These are phyloP conservation scores for Pilophorus perplexus DNA, from an alignment of 2,888 invertebrate genomes.

Conservation along the genomic window DNA sequence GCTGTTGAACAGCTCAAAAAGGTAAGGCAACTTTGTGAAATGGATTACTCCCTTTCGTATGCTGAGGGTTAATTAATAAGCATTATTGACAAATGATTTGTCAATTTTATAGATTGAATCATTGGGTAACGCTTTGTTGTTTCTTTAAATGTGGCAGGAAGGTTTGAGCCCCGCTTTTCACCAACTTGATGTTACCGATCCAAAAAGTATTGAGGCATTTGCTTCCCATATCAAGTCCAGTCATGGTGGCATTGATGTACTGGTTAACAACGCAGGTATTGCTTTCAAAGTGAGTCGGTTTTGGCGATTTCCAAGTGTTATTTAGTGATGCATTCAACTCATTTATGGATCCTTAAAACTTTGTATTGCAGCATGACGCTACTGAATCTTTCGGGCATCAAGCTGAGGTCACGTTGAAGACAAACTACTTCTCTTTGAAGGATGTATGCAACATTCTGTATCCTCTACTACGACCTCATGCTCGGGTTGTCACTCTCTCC, in stretches of 20 bases:
- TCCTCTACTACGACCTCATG: slow-evolving; percentile 67
- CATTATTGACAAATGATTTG: too few relatives aligned
- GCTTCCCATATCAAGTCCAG: slow-evolving; percentile 60
- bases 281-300: slow-evolving; percentile 55
- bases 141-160: slow-evolving; percentile 46
- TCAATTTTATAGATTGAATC: too few relatives aligned
- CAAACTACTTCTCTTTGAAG: slow-evolving; percentile 68
- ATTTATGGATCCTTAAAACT: not conserved
- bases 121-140: too few relatives aligned
- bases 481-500: slow-evolving; percentile 73
- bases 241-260: slow-evolving; percentile 67
- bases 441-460: slow-evolving; percentile 67
- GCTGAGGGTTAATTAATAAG: too few relatives aligned
- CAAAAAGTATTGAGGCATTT: slow-evolving; percentile 60
- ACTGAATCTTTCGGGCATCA: slow-evolving; percentile 64
- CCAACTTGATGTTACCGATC: slow-evolving; percentile 66
- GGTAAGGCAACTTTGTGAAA: too few relatives aligned
- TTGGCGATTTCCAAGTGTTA: too few relatives aligned
- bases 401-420: slow-evolving; percentile 65
- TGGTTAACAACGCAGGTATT: slow-evolving; percentile 75
- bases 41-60: too few relatives aligned
- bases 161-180: slow-evolving; percentile 59
- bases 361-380: slow-evolving; percentile 53
- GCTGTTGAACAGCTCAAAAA: slow-evolving; percentile 62
- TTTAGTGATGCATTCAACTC: not conserved